phyloP scores from a whole-genome alignment of 2,888 invertebrate species.

The Dione juno region DNA sequence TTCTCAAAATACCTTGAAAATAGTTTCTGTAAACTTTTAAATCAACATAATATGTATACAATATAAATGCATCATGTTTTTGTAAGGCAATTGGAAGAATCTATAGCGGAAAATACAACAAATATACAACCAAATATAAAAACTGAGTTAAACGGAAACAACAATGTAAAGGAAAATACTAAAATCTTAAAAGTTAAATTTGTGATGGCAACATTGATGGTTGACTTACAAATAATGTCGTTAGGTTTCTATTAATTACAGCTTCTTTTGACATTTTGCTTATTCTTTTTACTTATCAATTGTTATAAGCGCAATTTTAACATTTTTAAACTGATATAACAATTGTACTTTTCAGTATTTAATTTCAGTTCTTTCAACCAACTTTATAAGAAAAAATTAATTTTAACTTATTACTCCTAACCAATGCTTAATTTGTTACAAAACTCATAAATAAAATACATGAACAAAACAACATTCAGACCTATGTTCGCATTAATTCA shows the following conservation, averaged over 20 bases:
- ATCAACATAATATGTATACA: conserved; percentile 45
- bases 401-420: not conserved
- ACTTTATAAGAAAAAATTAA: not conserved
- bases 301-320: not conserved
- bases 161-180: not conserved
- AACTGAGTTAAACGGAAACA: conserved; percentile 16
- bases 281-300: not conserved
- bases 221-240: not conserved
- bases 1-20: not conserved
- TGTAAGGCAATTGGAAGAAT: conserved; percentile 38
- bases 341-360: not conserved
- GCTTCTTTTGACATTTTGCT: not conserved
- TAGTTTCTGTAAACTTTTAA: not conserved
- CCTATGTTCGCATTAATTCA: conserved; percentile 15
- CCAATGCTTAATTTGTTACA: not conserved
- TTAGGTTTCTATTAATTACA: not conserved
- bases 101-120: conserved; percentile 3
- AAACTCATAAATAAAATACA: not conserved
- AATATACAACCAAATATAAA: conserved; percentile 33
- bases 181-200: not conserved
- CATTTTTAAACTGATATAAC: not conserved
- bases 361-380: not conserved
- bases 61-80: conserved; percentile 47
- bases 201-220: conserved; percentile 11
- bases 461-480: conserved; percentile 9